phyloP scores from a whole-genome alignment of 2,888 invertebrate genomes.

The Cryptocheilus praepositus region DNA sequence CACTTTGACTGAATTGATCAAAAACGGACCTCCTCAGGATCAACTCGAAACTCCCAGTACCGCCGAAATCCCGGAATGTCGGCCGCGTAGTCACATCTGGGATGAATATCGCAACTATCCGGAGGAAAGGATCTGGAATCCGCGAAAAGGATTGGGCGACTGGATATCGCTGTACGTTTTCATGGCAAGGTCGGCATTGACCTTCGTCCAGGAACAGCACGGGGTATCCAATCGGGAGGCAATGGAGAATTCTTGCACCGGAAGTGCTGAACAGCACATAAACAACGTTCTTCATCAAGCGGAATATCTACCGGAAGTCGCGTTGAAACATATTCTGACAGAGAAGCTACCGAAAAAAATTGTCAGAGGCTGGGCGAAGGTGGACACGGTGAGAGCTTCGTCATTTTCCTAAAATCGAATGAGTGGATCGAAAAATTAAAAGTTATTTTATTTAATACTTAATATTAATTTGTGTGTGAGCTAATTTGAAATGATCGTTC shows the following conservation, averaged over 20 bases:
- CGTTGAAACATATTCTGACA: conserved; percentile 24
- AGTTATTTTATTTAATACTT: too few relatives aligned
- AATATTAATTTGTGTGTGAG: too few relatives aligned
- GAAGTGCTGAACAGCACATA: conserved; percentile 42
- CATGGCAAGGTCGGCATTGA: conserved; percentile 38
- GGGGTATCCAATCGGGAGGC: conserved; percentile 42
- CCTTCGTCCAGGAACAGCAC: conserved; percentile 33
- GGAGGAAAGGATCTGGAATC: conserved; percentile 43
- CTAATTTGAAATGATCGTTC: too few relatives aligned
- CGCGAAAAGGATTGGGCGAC: conserved; percentile 31
- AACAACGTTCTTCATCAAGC: conserved; percentile 36
- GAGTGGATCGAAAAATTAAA: not conserved
- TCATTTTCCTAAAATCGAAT: not conserved
- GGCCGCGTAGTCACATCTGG: not conserved
- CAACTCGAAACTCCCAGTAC: conserved; percentile 11
- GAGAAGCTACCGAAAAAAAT: conserved; percentile 23
- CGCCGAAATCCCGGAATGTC: conserved; percentile 32
- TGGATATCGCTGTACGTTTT: conserved; percentile 37
- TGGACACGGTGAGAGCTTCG: conserved; percentile 21
- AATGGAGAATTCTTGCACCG: conserved; percentile 43
- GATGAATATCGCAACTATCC: conserved; percentile 35
- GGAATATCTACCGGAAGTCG: conserved; percentile 37
- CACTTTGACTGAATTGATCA: too few relatives aligned
- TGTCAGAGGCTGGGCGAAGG: conserved; percentile 8
- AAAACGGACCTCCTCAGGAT: not conserved